These are phyloP conservation scores for Mythimna lalbum DNA, from an alignment of 2,888 invertebrate genomes.

Conservation along the genomic window DNA sequence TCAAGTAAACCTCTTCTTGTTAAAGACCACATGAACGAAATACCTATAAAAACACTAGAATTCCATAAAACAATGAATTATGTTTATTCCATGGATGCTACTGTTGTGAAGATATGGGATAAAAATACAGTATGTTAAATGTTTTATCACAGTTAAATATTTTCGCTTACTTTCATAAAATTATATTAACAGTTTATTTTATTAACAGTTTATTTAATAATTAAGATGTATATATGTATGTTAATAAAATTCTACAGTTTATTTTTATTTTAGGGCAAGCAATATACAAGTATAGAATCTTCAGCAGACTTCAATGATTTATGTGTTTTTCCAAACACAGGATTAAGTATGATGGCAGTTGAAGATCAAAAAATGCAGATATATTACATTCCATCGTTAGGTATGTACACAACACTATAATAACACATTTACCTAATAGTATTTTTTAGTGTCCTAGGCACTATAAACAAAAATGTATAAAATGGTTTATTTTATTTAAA, in stretches of 20 bases:
- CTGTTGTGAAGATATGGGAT: slow-evolving; percentile 97
- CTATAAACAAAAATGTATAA: background rate
- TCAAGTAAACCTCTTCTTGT: slow-evolving; percentile 96
- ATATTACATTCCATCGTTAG: slow-evolving; percentile 97
- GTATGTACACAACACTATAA: slow-evolving; percentile 65
- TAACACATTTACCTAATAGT: background rate
- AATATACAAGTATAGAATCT: slow-evolving; percentile 98
- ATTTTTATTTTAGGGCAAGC: slow-evolving; percentile 93
- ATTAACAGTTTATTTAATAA: background rate
- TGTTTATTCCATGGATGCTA: slow-evolving; percentile 97
- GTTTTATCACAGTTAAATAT: too few species aligned
- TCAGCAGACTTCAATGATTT: slow-evolving; percentile 97
- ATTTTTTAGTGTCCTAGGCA: background rate
- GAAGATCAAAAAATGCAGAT: slow-evolving; percentile 98
- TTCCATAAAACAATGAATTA: slow-evolving; percentile 95
- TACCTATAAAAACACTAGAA: slow-evolving; percentile 96
- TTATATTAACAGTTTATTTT: too few species aligned
- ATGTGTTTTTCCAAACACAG: slow-evolving; percentile 97
- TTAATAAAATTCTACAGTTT: too few species aligned
- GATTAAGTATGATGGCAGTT: slow-evolving; percentile 98
- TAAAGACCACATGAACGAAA: slow-evolving; percentile 98
- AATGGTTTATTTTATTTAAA: background rate
- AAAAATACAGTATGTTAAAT: slow-evolving; percentile 92
- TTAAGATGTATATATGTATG: too few species aligned
- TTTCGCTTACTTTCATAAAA: too few species aligned